A percentile compares a stretch with the other conserved stretches of the same genome.
phyloP scores from a whole-genome alignment of 2,888 invertebrate species.

The Sminthurides aquaticus region DNA sequence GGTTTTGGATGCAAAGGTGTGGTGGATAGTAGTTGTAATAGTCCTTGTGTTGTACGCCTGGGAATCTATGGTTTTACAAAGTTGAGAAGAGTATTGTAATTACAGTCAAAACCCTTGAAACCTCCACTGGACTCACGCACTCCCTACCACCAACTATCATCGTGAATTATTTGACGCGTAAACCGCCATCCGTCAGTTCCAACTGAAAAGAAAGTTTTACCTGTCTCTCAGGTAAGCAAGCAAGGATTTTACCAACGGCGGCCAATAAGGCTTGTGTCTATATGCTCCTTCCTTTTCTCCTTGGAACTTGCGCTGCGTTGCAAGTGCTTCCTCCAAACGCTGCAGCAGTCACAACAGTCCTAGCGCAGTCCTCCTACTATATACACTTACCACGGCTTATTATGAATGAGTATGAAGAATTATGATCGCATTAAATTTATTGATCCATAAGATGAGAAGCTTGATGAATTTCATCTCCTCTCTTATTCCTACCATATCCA shows the following conservation, averaged over 20 bases:
- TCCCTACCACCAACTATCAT: not conserved
- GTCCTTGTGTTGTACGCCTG: no score
- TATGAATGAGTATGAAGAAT: not conserved
- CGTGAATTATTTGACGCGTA: not conserved
- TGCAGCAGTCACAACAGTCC: not conserved
- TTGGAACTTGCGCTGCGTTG: no score
- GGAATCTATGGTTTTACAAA: no score
- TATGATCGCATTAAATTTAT: not conserved
- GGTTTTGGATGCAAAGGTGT: no score
- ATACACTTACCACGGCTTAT: no score
- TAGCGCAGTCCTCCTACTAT: not conserved
- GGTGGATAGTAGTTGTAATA: no score
- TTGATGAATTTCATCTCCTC: not conserved
- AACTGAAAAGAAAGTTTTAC: not conserved
- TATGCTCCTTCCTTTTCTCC: no score
- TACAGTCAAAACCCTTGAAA: no score
- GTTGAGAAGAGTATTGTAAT: no score
- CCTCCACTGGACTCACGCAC: not conserved
- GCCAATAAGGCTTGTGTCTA: no score
- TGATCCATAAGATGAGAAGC: not conserved
- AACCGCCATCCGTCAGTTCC: not conserved
- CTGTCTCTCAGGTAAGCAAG: no score
- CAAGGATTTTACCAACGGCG: not conserved
- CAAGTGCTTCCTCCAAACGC: not conserved
- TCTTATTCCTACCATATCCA: no score